These are phyloP conservation scores for Leucosticte australis DNA, from an alignment of 2,113 vertebrate genomes.

Conservation along the genomic window DNA sequence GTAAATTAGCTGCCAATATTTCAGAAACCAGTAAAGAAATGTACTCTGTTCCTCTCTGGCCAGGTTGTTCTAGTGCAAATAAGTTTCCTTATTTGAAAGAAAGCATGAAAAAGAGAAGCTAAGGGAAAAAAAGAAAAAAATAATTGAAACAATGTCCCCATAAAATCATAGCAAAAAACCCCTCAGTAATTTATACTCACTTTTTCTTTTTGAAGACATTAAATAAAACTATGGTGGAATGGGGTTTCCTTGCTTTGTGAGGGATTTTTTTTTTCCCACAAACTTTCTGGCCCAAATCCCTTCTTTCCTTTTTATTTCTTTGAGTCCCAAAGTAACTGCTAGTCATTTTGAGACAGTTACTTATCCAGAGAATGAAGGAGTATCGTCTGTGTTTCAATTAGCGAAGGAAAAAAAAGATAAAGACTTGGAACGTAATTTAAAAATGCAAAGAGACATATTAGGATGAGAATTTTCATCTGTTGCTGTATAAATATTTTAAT, in stretches of 20 bases:
- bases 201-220: neutral
- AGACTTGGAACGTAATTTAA: constrained; percentile 45
- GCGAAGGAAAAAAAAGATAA: constrained; percentile 37
- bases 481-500: constrained; percentile 68
- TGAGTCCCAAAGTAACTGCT: neutral
- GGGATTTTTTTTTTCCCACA: neutral
- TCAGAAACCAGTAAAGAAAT: neutral
- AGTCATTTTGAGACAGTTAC: constrained; percentile 12
- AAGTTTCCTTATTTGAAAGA: neutral
- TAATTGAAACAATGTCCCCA: neutral
- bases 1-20: constrained; percentile 7
- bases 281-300: neutral
- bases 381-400: constrained; percentile 16
- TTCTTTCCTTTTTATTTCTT: constrained; percentile 5
- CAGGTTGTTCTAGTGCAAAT: neutral
- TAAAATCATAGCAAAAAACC: neutral
- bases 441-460: constrained; percentile 50
- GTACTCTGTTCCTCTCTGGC: neutral
- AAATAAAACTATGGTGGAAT: neutral
- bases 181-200: neutral
- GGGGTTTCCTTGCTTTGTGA: neutral
- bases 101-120: neutral
- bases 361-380: constrained; percentile 31
- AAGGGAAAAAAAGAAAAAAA: neutral
- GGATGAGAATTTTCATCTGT: constrained; percentile 66